Conservation (phyloP, 92 coral and sea anemone genomes). For the Virgularia gustaviana region DNA sequence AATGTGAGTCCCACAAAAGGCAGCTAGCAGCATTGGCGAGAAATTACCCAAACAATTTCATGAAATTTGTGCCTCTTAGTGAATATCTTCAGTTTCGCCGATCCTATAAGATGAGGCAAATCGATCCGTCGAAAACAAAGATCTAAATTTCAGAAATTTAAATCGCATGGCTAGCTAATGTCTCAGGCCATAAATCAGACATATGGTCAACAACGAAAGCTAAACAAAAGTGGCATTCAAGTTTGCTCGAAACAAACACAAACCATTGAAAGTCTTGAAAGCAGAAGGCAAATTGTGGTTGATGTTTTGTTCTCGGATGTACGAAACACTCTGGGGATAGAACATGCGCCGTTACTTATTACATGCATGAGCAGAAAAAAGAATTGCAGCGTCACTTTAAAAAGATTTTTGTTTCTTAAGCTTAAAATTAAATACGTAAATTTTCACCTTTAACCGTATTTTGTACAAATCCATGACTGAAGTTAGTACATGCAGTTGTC, state of each 20-base stretch:
- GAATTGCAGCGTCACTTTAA: too few species aligned
- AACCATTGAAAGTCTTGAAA: conserved; percentile 23
- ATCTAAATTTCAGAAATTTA: conserved; percentile 16
- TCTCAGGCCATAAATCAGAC: neutral
- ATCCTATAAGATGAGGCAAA: neutral
- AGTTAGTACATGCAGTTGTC: too few species aligned
- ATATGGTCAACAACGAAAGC: conserved; percentile 7
- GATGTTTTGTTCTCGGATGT: neutral
- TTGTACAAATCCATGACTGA: too few species aligned
- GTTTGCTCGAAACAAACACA: neutral
- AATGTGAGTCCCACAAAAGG: too few species aligned
- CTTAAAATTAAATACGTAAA: too few species aligned
- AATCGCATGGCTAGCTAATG: neutral
- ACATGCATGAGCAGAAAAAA: neutral
- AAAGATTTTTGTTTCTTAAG: too few species aligned
- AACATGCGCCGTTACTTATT: neutral
- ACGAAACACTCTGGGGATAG: neutral
- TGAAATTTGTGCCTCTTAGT: too few species aligned
- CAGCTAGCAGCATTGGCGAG: too few species aligned
- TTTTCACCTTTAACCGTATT: too few species aligned
- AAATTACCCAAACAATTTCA: too few species aligned
- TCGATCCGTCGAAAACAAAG: neutral
- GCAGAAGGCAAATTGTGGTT: neutral
- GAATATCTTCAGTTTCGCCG: too few species aligned
- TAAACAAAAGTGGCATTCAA: neutral